These are phyloP conservation scores for Tachystola acroxantha DNA, from an alignment of 2,888 invertebrate species.

Conservation along the genomic window DNA sequence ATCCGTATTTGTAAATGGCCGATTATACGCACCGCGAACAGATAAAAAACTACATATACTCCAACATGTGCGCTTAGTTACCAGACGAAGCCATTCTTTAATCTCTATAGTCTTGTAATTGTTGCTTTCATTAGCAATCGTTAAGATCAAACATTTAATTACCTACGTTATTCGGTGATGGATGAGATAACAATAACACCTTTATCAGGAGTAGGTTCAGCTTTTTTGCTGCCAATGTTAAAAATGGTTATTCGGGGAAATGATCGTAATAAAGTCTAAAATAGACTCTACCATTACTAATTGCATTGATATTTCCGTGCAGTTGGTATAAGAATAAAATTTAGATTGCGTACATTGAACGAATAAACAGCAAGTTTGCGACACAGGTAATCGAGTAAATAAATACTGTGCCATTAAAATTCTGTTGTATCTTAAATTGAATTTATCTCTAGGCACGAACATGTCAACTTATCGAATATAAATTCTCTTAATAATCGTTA, in stretches of 20 bases:
- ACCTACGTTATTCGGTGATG: no score
- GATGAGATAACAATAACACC: no score
- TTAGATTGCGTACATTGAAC: no score
- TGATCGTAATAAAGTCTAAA: no score
- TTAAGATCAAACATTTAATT: constrained; percentile 16
- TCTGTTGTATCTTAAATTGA: constrained; percentile 39
- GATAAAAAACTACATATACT: constrained; percentile 18
- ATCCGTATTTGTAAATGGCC: constrained; percentile 53
- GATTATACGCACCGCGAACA: constrained; percentile 41
- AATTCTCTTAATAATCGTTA: constrained; percentile 69
- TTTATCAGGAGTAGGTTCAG: no score
- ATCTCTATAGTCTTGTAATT: constrained; percentile 9
- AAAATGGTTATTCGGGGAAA: no score
- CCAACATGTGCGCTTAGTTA: constrained; percentile 9
- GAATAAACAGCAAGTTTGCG: no score
- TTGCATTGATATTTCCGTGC: no score
- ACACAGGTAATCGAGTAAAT: no score
- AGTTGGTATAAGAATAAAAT: no score
- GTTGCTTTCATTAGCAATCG: constrained; percentile 18
- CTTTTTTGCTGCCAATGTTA: no score
- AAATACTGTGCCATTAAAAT: constrained; percentile 51
- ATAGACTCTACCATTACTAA: no score
- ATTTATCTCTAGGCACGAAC: constrained; percentile 52
- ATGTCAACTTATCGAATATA: constrained; percentile 67
- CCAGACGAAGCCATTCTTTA: constrained; percentile 6